A percentile compares a stretch with the other conserved stretches of the same genome.
Conservation (phyloP, 2,888 invertebrate species). For the Torymus auratus region DNA sequence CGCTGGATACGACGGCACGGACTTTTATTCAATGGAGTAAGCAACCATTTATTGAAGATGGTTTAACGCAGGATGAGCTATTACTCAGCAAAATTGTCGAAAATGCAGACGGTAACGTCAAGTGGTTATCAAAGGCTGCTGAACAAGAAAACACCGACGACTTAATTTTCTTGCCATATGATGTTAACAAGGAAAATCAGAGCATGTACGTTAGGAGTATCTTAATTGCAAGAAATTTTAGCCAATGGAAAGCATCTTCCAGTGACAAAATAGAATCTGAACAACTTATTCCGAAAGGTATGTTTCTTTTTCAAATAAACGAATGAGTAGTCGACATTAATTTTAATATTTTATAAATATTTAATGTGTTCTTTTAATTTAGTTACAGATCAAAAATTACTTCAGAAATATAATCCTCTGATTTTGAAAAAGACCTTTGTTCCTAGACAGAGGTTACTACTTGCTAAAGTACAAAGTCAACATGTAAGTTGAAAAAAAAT, state of each 20-base stretch:
- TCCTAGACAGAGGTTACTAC: constrained; percentile 82
- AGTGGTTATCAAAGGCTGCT: constrained; percentile 58
- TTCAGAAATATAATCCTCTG: constrained; percentile 78
- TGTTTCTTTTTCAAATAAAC: not conserved
- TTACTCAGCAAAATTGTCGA: constrained; percentile 58
- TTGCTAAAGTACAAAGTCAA: constrained; percentile 80
- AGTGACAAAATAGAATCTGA: constrained; percentile 67
- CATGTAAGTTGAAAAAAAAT: constrained; percentile 75
- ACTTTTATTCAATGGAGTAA: constrained; percentile 76
- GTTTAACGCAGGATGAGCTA: constrained; percentile 63
- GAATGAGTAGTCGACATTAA: not conserved
- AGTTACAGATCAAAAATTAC: constrained; percentile 76
- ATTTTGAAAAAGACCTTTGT: constrained; percentile 75
- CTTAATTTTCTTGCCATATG: constrained; percentile 73
- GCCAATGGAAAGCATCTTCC: constrained; percentile 80
- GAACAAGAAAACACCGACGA: constrained; percentile 54
- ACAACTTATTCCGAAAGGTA: constrained; percentile 74
- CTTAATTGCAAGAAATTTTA: constrained; percentile 81
- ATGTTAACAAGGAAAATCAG: constrained; percentile 71
- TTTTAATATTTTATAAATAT: not conserved
- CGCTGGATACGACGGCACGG: constrained; percentile 76
- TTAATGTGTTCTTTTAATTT: constrained; percentile 5
- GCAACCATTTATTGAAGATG: constrained; percentile 71
- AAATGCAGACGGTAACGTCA: constrained; percentile 56
- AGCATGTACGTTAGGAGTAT: constrained; percentile 77